Base-by-base conservation (phyloP, 2,113 vertebrate genomes). In the Oreotrochilus melanogaster region DNA sequence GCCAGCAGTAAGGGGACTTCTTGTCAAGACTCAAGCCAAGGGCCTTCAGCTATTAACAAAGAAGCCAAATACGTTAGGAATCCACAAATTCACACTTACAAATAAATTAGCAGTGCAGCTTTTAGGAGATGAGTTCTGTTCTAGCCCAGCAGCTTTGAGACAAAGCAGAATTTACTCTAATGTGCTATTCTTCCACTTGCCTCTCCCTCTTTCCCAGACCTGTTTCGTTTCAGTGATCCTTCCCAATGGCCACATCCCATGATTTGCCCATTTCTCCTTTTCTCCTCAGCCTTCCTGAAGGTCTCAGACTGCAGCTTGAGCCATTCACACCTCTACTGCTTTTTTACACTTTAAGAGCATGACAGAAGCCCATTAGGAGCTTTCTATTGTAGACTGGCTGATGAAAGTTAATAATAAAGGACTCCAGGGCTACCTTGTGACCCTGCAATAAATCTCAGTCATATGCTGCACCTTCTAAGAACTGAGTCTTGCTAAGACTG, bases 11-110 rank as follows among this genome's bases (percentile, higher is more conserved):
- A 89, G 81, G 93, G 78, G 95, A 95, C 93, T 91, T 95, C 91
- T 94, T 95, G 95, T 92, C 93, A 95, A 95, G 79, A 56, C 56
- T 93, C 82, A 90, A 88, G 95, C 93, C 95, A 94, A 89, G 64
- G 87, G 81, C 87, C 80, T 95, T 95, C 85, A 95, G 84, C 85
- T 92, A 88, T 89, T 51, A n/a, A 79, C 78, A 91, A 90, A 89
- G 89, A 39, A 92, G 92, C 81, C 92, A 95, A 96, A 66, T 86
- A 96, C 47, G 89, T 78, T 60, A 89, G 85, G 89, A 96, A 96
- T 95, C 88, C 72, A 94, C 78, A 88, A 88, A 82, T 86, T 91
- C 87, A 96, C 96, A 91, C 93, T 93, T 78, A 67, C 14, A 92
- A 95, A 88, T 83, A 92, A 76, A 93, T 94, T 79, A 95, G 78